A percentile compares a stretch with the other conserved stretches of the same genome.
Conservation (phyloP, 2,797 vertebrate genomes). For the Odontamblyopus lacepedii region DNA sequence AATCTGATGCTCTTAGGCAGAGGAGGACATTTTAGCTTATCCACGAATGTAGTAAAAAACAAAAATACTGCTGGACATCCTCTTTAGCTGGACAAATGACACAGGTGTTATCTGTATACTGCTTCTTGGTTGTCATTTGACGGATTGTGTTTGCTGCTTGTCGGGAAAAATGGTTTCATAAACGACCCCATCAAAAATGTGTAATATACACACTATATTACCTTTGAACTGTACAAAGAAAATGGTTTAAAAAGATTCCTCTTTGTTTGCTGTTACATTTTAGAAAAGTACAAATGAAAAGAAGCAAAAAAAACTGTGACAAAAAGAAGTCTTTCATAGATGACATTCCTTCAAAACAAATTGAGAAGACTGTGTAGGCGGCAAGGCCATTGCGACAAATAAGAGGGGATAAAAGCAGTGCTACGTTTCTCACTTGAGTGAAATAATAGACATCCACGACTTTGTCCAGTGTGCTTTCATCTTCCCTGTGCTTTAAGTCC, state of each 20-base stretch:
- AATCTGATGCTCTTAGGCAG: constrained; percentile 73
- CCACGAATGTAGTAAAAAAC: constrained; percentile 81
- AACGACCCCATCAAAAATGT: constrained; percentile 84
- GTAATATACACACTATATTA: constrained; percentile 93
- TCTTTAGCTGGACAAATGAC: constrained; percentile 79
- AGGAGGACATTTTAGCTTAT: constrained; percentile 82
- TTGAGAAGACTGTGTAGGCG: constrained; percentile 83
- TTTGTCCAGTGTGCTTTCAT: constrained; percentile 63
- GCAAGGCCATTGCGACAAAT: constrained; percentile 83
- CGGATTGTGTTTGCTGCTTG: constrained; percentile 44
- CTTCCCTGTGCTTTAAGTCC: constrained; percentile 64
- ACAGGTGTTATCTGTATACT: constrained; percentile 48
- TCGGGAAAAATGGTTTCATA: constrained; percentile 84
- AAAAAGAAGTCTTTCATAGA: constrained; percentile 77
- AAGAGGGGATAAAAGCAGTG: constrained; percentile 80
- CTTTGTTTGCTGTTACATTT: constrained; percentile 52
- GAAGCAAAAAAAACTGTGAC: constrained; percentile 80
- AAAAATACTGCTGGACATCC: constrained; percentile 86
- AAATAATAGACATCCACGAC: constrained; percentile 66
- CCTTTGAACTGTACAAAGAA: constrained; percentile 93
- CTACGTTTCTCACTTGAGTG: constrained; percentile 68
- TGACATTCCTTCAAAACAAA: constrained; percentile 85
- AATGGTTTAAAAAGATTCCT: constrained; percentile 63
- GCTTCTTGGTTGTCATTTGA: constrained; percentile 50
- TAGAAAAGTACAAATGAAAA: constrained; percentile 76